These are phyloP conservation scores for Rhamnusium bicolor DNA, from an alignment of 2,888 invertebrate genomes.

Conservation along the genomic window DNA sequence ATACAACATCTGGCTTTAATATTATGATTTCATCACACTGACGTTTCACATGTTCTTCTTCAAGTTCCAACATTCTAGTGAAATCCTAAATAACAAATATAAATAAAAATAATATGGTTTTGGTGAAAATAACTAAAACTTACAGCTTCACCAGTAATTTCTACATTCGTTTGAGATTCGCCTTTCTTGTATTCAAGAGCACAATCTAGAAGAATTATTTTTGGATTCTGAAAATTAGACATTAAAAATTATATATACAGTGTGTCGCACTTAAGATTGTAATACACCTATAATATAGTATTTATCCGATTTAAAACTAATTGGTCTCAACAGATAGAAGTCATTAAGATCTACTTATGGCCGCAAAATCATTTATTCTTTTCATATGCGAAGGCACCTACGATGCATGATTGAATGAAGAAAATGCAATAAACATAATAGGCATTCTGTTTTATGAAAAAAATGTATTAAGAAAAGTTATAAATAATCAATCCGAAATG, in stretches of 20 bases:
- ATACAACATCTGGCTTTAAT: constrained; percentile 95
- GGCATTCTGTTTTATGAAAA: no score
- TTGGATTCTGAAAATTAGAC: constrained; percentile 81
- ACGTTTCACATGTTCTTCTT: constrained; percentile 93
- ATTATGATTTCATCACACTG: constrained; percentile 95
- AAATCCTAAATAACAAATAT: constrained; percentile 79
- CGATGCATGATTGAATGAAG: no score
- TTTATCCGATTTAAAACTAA: neutral
- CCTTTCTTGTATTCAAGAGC: constrained; percentile 99
- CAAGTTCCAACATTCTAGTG: constrained; percentile 93
- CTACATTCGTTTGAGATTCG: constrained; percentile 98
- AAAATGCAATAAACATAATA: no score
- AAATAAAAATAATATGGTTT: constrained; percentile 13
- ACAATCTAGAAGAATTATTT: constrained; percentile 96
- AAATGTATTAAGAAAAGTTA: no score
- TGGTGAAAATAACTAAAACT: constrained; percentile 33
- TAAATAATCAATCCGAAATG: no score
- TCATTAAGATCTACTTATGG: no score
- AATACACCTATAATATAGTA: constrained; percentile 15
- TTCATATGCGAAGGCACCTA: no score
- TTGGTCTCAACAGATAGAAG: no score
- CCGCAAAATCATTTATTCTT: no score
- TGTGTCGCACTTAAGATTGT: no score
- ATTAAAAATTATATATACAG: neutral
- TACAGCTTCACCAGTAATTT: constrained; percentile 90